Evolutionary conservation across 2,888 invertebrate species (phyloP), one percentile per base, ranked within the genome.

Genomic region (Rosalia funebris): DNA sequence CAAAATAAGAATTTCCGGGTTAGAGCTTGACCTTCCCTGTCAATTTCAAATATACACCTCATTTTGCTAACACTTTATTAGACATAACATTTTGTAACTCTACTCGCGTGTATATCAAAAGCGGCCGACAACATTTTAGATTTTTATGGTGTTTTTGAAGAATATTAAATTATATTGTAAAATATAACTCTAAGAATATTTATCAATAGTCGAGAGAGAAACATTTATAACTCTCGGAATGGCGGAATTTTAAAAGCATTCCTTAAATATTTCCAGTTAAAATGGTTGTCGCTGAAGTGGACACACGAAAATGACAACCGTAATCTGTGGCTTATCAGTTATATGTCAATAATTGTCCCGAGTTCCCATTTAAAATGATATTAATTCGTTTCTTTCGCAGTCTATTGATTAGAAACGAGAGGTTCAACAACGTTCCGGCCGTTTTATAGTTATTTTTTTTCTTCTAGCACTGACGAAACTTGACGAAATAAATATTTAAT

Each of bases 181-280:
- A 34, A 34, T 34, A 34, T n/a, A 34, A n/a, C 34, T 34, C 7
- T 34, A 11, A 34, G 7, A 34, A 7, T 11, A 34, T 34, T 34
- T 34, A 34, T 34, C 34, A 34, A 34, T 34, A 7, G 11, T 34
- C 5, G 11, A 34, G 11, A 34, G 2, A 3, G 2, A n/a, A 34
- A 34, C 34, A 34, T 34, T 34, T 34, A 34, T 34, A 2, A 34
- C 11, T 34, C 5, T 34, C 11, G 34, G 34, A 34, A 11, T 34
- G 34, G 34, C 34, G 34, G 34, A 34, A 34, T 34, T 34, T 34
- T 34, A 34, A 34, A 34, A 34, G 34, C 34, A 34, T 34, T 34
- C 34, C 34, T 34, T 11, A 11, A 34, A 34, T 34, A 34, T 34
- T 34, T 34, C 34, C 3, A 11, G 34, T n/a, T 11, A n/a, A 34